These are phyloP conservation scores for Microctenopoma steveboyesi DNA, from an alignment of 2,797 vertebrate species.

Conservation along the genomic window DNA sequence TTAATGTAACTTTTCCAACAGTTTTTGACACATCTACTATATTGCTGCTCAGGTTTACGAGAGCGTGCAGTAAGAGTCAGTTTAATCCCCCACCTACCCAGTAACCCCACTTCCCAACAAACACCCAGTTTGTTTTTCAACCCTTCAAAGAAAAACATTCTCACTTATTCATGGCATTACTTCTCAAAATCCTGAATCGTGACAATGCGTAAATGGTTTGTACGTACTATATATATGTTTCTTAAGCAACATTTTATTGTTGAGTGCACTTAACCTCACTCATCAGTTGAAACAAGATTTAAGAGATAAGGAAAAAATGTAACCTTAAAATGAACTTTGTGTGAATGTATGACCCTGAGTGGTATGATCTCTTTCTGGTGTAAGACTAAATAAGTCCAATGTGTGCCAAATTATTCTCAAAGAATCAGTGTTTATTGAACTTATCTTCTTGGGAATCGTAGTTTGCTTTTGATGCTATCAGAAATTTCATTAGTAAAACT, in stretches of 20 bases:
- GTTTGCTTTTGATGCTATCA: constrained; percentile 83
- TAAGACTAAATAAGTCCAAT: constrained; percentile 80
- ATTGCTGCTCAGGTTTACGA: constrained; percentile 43
- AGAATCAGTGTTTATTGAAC: constrained; percentile 78
- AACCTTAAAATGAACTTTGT: constrained; percentile 82
- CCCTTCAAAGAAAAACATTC: constrained; percentile 70
- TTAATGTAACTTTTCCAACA: too few species aligned
- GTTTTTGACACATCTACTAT: background rate
- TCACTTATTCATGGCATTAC: constrained; percentile 53
- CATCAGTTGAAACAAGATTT: constrained; percentile 79
- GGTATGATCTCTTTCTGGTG: constrained; percentile 67
- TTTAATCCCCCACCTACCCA: constrained; percentile 46
- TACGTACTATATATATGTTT: constrained; percentile 51
- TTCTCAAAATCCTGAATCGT: constrained; percentile 56
- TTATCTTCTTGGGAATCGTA: constrained; percentile 69
- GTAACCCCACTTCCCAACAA: constrained; percentile 71
- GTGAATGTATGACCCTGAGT: constrained; percentile 71
- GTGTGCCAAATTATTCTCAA: constrained; percentile 69
- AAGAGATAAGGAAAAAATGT: constrained; percentile 81
- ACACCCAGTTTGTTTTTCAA: constrained; percentile 75
- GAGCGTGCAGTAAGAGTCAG: constrained; percentile 45
- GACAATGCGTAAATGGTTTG: constrained; percentile 62
- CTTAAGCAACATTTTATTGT: constrained; percentile 65
- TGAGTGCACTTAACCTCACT: constrained; percentile 65
- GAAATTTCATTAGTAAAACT: constrained; percentile 76